Conservation (phyloP, 23 tunicate species). For the Diplosoma virens region DNA sequence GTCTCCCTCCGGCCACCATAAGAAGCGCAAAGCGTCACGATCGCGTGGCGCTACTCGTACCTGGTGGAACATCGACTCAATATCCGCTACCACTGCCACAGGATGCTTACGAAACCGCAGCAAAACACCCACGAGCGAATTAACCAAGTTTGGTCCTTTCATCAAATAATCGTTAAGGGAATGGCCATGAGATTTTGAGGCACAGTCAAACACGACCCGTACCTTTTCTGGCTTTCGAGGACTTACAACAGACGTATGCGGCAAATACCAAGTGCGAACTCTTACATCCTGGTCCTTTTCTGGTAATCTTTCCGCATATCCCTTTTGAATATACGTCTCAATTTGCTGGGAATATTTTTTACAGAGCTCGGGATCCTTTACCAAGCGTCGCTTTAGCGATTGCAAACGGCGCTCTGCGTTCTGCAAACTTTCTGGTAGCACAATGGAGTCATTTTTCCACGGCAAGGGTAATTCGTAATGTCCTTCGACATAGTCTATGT, state of each 20-base stretch:
- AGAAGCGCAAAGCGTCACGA: conserved; percentile 9
- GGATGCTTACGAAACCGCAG: conserved; percentile 20
- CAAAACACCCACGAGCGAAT: conserved; percentile 18
- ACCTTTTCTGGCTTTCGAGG: conserved; percentile 16
- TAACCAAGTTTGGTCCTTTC: conserved; percentile 45
- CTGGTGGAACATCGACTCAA: conserved; percentile 37
- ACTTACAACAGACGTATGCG: conserved; percentile 4
- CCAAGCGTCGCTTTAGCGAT: not conserved
- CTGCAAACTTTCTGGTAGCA: conserved; percentile 4
- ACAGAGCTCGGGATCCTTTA: not conserved
- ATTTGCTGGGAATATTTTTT: conserved; percentile 1
- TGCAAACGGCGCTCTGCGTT: not conserved
- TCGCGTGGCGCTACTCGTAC: conserved; percentile 16
- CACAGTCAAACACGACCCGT: conserved; percentile 16
- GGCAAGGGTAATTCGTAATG: not conserved
- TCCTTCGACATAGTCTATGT: not conserved
- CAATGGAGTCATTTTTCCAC: conserved; percentile 5
- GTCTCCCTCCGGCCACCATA: conserved; percentile 38
- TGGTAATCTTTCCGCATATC: conserved; percentile 11
- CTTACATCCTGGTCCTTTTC: not conserved
- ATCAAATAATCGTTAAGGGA: not conserved
- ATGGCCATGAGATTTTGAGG: not conserved
- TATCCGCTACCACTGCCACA: conserved; percentile 22
- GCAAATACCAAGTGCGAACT: not conserved
- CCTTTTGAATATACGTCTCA: not conserved